Percentiles rank a stretch among this genome's conserved stretches.
Conservation (phyloP, 2,113 vertebrate species). For the Sceloporus undulatus region DNA sequence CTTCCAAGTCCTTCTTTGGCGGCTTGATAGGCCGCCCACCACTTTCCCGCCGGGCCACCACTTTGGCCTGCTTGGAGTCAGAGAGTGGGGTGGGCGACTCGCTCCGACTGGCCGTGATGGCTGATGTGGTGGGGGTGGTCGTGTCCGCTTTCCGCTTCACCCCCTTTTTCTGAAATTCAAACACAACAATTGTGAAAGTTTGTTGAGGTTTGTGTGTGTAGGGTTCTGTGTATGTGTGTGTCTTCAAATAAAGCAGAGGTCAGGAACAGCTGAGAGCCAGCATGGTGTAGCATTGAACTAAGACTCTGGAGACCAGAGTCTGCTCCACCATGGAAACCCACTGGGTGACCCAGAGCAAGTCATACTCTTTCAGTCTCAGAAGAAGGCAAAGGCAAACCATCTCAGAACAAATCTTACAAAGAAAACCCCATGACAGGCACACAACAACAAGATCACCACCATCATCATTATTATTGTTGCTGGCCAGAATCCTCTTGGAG, state of each 20-base stretch:
- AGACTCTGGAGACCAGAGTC: background rate
- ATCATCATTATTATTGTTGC: too few relatives aligned
- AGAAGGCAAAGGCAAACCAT: too few relatives aligned
- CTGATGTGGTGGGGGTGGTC: slow-evolving; percentile 94
- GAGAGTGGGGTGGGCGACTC: slow-evolving; percentile 79
- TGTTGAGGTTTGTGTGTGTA: too few relatives aligned
- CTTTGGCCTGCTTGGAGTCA: slow-evolving; percentile 86
- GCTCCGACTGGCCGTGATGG: slow-evolving; percentile 85
- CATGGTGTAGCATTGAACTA: background rate
- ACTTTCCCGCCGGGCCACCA: slow-evolving; percentile 82
- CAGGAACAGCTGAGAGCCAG: background rate
- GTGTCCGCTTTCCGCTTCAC: slow-evolving; percentile 98
- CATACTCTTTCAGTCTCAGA: too few relatives aligned
- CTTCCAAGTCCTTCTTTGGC: slow-evolving; percentile 84
- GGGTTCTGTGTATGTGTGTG: too few relatives aligned
- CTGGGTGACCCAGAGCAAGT: too few relatives aligned
- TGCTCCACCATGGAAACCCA: too few relatives aligned
- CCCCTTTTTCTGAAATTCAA: slow-evolving; percentile 90
- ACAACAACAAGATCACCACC: too few relatives aligned
- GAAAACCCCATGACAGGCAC: too few relatives aligned
- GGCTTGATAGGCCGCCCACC: slow-evolving; percentile 87
- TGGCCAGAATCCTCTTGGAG: too few relatives aligned
- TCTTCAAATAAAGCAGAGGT: too few relatives aligned
- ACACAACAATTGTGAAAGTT: background rate
- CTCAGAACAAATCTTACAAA: too few relatives aligned